A percentile compares a stretch with the other conserved stretches of the same genome.
phyloP scores from a whole-genome alignment of 2,113 vertebrate genomes.

The Channa maculata region DNA sequence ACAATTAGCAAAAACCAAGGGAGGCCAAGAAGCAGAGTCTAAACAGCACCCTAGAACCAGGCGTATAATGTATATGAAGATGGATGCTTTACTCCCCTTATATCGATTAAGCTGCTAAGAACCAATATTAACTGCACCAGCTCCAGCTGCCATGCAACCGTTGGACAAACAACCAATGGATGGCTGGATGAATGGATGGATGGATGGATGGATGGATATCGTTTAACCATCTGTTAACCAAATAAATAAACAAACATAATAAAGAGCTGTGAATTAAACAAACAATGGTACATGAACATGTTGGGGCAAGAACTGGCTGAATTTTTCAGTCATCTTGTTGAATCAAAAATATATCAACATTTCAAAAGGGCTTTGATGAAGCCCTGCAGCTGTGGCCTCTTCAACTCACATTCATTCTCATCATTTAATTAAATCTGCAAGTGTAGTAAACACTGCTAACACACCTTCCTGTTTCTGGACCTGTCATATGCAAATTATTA shows the following conservation, averaged over 20 bases:
- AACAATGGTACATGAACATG: conserved; percentile 24
- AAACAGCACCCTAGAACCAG: neutral
- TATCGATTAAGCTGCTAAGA: neutral
- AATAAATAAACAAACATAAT: neutral
- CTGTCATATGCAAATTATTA: conserved; percentile 47
- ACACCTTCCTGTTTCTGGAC: conserved; percentile 58
- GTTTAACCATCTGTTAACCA: neutral
- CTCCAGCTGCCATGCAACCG: too few species aligned
- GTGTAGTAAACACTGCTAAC: conserved; percentile 46
- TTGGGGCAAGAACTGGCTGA: conserved; percentile 31
- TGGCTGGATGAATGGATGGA: too few species aligned
- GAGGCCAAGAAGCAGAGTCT: neutral
- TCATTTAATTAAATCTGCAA: conserved; percentile 65
- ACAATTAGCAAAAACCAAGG: neutral
- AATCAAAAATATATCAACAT: conserved; percentile 76
- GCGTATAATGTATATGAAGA: neutral
- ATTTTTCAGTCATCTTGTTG: conserved; percentile 45
- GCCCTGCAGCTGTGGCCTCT: conserved; percentile 73
- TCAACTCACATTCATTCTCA: conserved; percentile 60
- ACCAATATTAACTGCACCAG: too few species aligned
- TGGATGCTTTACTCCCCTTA: neutral
- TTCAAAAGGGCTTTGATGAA: conserved; percentile 78
- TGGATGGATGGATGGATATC: too few species aligned
- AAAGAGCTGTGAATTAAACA: neutral
- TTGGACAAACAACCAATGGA: too few species aligned